phyloP scores from a whole-genome alignment of 2,113 vertebrate genomes.

The Pangasianodon gigas region DNA sequence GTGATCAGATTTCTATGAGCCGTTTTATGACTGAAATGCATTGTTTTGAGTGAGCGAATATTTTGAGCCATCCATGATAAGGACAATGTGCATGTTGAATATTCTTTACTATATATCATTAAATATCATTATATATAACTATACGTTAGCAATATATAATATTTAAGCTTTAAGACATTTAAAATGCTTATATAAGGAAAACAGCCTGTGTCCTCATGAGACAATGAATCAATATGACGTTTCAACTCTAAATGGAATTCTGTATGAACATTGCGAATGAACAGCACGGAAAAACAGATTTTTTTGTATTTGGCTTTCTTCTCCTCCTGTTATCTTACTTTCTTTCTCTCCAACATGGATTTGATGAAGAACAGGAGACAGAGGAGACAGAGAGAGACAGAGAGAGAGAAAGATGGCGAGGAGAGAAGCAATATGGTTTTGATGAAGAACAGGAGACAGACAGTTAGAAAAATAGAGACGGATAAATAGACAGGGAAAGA shows the following conservation, averaged over 20 bases:
- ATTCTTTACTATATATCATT: not conserved
- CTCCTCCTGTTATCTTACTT: constrained; percentile 17
- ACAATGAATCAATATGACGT: not conserved
- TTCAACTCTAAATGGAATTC: not conserved
- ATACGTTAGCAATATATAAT: not conserved
- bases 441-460: constrained; percentile 12
- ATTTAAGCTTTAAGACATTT: not conserved
- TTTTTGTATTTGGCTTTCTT: constrained; percentile 21
- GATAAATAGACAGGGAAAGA: not conserved
- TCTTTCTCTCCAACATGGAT: constrained; percentile 30
- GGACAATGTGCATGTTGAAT: too few relatives aligned
- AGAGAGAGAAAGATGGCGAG: not conserved
- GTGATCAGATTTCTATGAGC: not conserved
- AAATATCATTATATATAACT: not conserved
- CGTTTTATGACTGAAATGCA: too few relatives aligned
- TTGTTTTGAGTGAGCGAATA: not conserved
- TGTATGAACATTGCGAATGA: not conserved
- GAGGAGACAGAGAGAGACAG: constrained; percentile 2
- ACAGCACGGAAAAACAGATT: not conserved
- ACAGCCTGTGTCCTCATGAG: not conserved
- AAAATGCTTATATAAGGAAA: not conserved
- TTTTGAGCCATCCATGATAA: not conserved
- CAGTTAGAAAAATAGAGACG: not conserved
- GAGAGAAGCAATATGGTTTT: constrained; percentile 8
- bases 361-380: constrained; percentile 43